Conservation (phyloP, 2,888 invertebrate species). For the Baccha elongata region DNA sequence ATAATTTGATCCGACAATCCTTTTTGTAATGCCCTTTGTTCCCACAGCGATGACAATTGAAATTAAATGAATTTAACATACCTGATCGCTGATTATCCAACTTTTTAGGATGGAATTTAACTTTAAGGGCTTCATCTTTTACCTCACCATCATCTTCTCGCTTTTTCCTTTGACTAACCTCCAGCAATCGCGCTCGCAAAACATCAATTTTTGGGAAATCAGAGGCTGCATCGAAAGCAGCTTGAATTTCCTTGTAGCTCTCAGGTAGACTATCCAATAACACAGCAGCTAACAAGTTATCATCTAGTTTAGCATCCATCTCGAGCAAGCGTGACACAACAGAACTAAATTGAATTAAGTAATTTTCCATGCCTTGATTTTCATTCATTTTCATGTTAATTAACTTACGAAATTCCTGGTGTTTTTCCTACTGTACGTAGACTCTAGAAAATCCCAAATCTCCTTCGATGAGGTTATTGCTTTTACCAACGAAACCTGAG, state of each 20-base stretch:
- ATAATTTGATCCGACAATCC: neutral
- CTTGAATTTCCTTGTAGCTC: neutral
- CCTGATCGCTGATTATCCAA: slow-evolving; percentile 8
- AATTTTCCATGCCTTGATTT: slow-evolving; percentile 19
- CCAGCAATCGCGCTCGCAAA: neutral
- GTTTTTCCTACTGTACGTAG: too few relatives aligned
- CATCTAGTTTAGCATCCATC: slow-evolving; percentile 30
- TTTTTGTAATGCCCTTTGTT: slow-evolving; percentile 5
- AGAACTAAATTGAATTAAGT: slow-evolving; percentile 21
- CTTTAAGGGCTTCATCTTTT: slow-evolving; percentile 12
- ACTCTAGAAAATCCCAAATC: too few relatives aligned
- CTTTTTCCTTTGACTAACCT: slow-evolving; percentile 22
- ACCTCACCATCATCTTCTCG: neutral
- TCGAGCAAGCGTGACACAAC: slow-evolving; percentile 22
- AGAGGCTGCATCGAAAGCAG: neutral
- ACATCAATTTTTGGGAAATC: slow-evolving; percentile 22
- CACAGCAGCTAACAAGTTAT: too few relatives aligned
- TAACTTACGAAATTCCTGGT: slow-evolving; percentile 15
- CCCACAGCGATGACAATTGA: slow-evolving; percentile 21
- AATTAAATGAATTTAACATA: slow-evolving; percentile 11
- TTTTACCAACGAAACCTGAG: too few relatives aligned
- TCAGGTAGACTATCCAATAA: neutral
- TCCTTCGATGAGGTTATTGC: too few relatives aligned
- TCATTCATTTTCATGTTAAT: slow-evolving; percentile 30
- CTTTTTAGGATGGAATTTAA: slow-evolving; percentile 1